Conservation (phyloP, 2,888 invertebrate genomes). For the Orchesellides sinensis region DNA sequence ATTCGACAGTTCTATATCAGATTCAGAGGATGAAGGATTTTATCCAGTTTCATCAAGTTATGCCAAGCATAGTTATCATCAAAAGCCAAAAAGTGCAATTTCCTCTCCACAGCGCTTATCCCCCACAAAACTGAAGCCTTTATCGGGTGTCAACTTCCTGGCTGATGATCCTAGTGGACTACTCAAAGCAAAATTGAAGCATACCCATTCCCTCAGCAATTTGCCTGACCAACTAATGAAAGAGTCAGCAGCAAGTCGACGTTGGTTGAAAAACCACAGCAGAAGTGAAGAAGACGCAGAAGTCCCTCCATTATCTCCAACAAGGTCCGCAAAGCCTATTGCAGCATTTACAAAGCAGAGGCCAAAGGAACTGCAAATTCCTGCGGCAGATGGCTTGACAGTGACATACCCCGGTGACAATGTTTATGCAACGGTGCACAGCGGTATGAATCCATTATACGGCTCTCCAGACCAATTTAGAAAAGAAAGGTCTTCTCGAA, state of each 20-base stretch:
- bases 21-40: constrained; percentile 57
- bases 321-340: background rate
- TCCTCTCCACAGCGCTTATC: constrained; percentile 43
- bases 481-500: background rate
- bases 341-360: background rate
- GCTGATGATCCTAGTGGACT: constrained; percentile 71
- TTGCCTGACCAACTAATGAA: constrained; percentile 65
- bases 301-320: background rate
- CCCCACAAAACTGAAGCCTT: constrained; percentile 48
- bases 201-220: constrained; percentile 70
- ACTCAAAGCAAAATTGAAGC: constrained; percentile 72
- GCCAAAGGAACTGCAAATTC: constrained; percentile 43
- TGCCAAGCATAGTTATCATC: background rate
- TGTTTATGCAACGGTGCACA: constrained; percentile 64
- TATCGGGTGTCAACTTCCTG: background rate
- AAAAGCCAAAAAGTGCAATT: constrained; percentile 57
- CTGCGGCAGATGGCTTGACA: too few relatives aligned
- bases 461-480: background rate
- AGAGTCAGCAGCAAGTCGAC: constrained; percentile 26
- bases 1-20: constrained; percentile 50
- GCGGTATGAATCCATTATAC: constrained; percentile 29
- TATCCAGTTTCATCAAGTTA: background rate
- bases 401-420: constrained; percentile 29
- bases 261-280: background rate
- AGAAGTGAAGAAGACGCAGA: background rate